Percentiles rank a stretch among this genome's conserved stretches.
These are phyloP conservation scores for Calyptommatus sinebrachiatus DNA, from an alignment of 2,113 vertebrate genomes.

Conservation along the genomic window DNA sequence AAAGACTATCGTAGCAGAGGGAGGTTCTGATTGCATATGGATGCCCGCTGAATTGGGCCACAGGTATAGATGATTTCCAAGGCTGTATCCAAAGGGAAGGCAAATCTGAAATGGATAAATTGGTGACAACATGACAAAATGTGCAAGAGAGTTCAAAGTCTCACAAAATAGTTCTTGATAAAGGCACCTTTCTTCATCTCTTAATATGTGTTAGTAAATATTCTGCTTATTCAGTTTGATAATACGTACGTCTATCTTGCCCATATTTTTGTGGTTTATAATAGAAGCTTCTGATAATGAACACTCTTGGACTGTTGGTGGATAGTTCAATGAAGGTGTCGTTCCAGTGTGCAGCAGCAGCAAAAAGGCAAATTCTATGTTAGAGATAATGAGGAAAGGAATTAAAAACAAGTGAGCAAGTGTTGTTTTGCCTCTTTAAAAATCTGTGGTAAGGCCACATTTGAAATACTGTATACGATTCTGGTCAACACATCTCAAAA, in stretches of 20 bases:
- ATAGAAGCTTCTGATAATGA: neutral
- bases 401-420: too few species aligned
- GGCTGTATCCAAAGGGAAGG: neutral
- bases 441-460: too few species aligned
- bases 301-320: too few species aligned
- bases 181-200: neutral
- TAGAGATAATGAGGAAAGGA: too few species aligned
- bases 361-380: too few species aligned
- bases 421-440: too few species aligned
- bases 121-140: neutral
- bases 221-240: neutral
- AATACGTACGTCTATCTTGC: neutral
- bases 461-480: too few species aligned
- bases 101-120: constrained; percentile 1
- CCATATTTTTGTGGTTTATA: neutral
- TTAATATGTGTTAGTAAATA: neutral
- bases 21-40: neutral
- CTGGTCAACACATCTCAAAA: too few species aligned
- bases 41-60: too few species aligned
- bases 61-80: neutral
- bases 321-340: too few species aligned
- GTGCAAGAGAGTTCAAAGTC: neutral
- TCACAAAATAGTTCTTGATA: neutral
- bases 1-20: neutral
- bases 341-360: too few species aligned